Conservation (phyloP, 2,113 vertebrate genomes). For the Erythrocercus mccallii region DNA sequence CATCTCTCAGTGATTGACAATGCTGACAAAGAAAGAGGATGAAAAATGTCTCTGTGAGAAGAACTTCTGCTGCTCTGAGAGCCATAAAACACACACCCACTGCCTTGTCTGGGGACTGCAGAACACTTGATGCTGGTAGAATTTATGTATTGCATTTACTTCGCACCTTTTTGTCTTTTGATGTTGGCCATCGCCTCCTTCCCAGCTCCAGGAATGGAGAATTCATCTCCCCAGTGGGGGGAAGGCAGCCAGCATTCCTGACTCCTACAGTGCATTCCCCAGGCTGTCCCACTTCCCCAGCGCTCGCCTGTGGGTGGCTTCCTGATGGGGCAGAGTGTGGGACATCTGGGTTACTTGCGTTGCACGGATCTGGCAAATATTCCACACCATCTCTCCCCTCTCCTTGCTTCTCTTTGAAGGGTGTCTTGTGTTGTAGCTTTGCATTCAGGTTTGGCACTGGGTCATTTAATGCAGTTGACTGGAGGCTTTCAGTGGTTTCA, state of each 20-base stretch:
- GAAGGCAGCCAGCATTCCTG: conserved; percentile 32
- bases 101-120: not conserved
- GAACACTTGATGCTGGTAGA: not conserved
- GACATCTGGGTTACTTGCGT: not conserved
- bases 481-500: not conserved
- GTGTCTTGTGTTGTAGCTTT: not conserved
- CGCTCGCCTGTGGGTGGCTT: not conserved
- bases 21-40: not conserved
- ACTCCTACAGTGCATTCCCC: conserved; percentile 4
- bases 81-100: not conserved
- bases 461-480: not conserved
- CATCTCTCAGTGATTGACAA: not conserved
- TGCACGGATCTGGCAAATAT: not conserved
- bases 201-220: not conserved
- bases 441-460: not conserved
- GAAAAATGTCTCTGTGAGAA: not conserved
- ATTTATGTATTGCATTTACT: not conserved
- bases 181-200: not conserved
- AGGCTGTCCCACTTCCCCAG: not conserved
- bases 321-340: not conserved
- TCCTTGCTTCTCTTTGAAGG: not conserved
- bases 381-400: not conserved
- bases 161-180: not conserved
- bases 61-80: not conserved
- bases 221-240: not conserved